Evolutionary conservation across 2,113 vertebrate genomes (phyloP).

Genomic region (Melanotaenia duboulayi): DNA sequence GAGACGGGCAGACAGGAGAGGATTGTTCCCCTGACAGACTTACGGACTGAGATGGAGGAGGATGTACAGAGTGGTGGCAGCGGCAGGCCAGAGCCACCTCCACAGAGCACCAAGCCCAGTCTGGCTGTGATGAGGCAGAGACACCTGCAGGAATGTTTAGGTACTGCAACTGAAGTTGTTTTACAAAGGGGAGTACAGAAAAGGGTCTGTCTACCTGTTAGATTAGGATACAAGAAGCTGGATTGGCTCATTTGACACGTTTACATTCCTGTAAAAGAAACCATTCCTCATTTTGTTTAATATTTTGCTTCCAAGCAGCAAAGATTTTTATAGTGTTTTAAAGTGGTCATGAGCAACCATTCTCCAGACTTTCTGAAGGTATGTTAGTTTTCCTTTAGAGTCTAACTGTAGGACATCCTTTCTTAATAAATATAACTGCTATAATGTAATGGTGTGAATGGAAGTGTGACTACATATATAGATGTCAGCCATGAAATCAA

Average conservation of each 20-base stretch:
- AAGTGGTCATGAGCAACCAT: not conserved
- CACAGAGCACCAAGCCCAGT: constrained; percentile 79
- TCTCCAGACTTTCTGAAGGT: no score
- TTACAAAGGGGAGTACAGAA: no score
- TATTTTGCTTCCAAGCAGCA: not conserved
- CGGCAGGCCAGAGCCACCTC: constrained; percentile 70
- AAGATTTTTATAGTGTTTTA: not conserved
- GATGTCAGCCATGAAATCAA: no score
- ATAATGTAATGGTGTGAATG: not conserved
- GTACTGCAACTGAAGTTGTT: constrained; percentile 68
- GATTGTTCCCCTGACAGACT: constrained; percentile 60
- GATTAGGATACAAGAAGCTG: no score
- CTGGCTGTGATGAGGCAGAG: constrained; percentile 76
- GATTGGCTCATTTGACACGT: no score
- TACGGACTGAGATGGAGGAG: constrained; percentile 53
- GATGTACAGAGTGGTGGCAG: constrained; percentile 38
- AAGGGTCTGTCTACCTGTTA: no score
- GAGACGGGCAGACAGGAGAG: constrained; percentile 69
- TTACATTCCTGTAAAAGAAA: not conserved
- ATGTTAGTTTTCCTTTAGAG: no score
- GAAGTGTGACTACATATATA: not conserved
- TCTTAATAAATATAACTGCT: not conserved
- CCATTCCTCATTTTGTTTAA: not conserved
- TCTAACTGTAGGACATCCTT: not conserved
- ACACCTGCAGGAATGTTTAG: constrained; percentile 81